Evolutionary conservation across 2,113 vertebrate species (phyloP), one percentile per base, ranked within the genome.

Genomic region (Phalacrocorax brasilianus): DNA sequence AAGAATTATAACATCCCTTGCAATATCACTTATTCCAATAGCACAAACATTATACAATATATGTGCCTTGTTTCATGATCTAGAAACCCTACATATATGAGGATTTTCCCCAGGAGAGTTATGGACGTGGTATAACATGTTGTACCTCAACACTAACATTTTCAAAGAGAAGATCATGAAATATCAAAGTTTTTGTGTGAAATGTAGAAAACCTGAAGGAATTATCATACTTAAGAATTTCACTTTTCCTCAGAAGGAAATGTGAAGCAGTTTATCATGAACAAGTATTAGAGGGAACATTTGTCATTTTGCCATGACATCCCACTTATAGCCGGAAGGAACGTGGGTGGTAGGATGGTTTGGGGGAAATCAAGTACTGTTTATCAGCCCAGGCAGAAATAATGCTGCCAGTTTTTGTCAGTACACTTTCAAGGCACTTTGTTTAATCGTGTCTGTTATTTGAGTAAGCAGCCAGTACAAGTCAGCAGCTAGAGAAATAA

Each of bases 221-320:
- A 65, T 85, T 56, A 40, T 30, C 47, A 47, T n/a, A 19, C 23
- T 44, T 53, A 23, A 53, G 40, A 82, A 63, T 71, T 88, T 73
- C 44, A 52, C 12, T 91, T 94, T 89, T 80, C 22, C 52, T 87
- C 44, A 45, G 47, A 74, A 93, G 49, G 17, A 80, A 94, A 86
- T 44, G 42, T 68, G 80, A 87, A 93, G 66, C 62, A 92, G 56
- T 68, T 95, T 9, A 1, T 86, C 38, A 55, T 76, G 74, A 94
- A 67, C 27, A 71, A 93, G 40, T 65, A 83, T 90, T 88, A 81
- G 93, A 68, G 56, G 14, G 73, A 89, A 81, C 13, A 4, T 85
- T 61, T 96, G 86, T 93, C 92, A 84, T 78, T 96, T 88, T 96
- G 75, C 94, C 76, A 76, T 78, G 80, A 80, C 85, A 89, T 87